phyloP scores from a whole-genome alignment of 2,113 vertebrate species.

The Oryzias melastigma region DNA sequence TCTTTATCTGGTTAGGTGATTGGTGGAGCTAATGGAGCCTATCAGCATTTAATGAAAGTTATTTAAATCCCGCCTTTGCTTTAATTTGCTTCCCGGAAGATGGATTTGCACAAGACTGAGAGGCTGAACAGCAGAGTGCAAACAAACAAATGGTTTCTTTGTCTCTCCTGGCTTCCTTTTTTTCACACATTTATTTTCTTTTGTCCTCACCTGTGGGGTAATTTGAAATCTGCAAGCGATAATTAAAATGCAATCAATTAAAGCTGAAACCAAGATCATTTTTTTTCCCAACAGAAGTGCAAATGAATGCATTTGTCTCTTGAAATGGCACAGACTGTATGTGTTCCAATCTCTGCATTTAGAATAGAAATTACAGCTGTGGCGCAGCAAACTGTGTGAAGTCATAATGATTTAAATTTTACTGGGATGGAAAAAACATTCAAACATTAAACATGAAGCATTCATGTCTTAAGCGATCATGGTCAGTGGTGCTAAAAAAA shows the following conservation, averaged over 20 bases:
- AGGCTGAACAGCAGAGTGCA: slow-evolving; percentile 13
- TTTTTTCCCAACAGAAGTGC: slow-evolving; percentile 3
- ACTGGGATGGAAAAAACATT: too few species aligned
- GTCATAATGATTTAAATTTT: too few species aligned
- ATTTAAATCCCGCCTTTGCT: slow-evolving; percentile 41
- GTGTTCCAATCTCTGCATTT: too few species aligned
- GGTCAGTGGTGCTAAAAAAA: too few species aligned
- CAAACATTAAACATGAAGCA: too few species aligned
- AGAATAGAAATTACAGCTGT: too few species aligned
- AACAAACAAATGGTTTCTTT: slow-evolving; percentile 27
- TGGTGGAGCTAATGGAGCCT: slow-evolving; percentile 33
- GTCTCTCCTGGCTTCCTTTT: neutral
- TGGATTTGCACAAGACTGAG: slow-evolving; percentile 22
- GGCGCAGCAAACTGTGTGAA: too few species aligned
- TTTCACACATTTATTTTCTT: neutral
- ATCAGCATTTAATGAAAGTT: slow-evolving; percentile 48
- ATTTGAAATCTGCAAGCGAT: neutral
- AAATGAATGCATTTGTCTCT: neutral
- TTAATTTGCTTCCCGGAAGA: slow-evolving; percentile 27
- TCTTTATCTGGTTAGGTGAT: slow-evolving; percentile 24
- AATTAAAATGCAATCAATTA: slow-evolving; percentile 4
- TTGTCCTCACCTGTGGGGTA: slow-evolving; percentile 1
- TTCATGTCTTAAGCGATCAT: too few species aligned
- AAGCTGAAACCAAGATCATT: neutral
- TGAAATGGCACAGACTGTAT: neutral